These are phyloP conservation scores for Alloscopus bannaensis DNA, from an alignment of 2,888 invertebrate genomes.

Conservation along the genomic window DNA sequence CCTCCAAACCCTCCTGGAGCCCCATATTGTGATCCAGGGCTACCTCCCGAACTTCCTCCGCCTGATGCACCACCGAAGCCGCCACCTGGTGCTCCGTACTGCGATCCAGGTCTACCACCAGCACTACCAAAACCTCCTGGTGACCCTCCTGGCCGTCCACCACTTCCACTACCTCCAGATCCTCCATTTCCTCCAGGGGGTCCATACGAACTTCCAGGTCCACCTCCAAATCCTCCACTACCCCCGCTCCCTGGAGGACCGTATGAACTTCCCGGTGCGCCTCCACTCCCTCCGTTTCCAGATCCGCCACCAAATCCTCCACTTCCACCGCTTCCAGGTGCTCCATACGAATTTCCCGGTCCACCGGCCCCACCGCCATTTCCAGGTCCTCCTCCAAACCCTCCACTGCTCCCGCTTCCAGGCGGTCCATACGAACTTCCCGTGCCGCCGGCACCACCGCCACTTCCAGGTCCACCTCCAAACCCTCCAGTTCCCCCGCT, in stretches of 20 bases:
- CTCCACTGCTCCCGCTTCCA: no score
- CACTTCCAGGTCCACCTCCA: slow-evolving; percentile 24
- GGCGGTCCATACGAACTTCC: no score
- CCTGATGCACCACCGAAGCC: neutral
- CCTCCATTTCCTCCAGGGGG: slow-evolving; percentile 13
- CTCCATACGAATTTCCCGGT: neutral
- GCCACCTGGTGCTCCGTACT: slow-evolving; percentile 22
- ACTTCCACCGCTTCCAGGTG: slow-evolving; percentile 17
- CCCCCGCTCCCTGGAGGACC: no score
- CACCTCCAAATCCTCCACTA: no score
- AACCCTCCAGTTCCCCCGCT: neutral
- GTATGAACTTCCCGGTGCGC: slow-evolving; percentile 10
- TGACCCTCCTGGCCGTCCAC: slow-evolving; percentile 1
- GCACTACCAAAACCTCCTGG: slow-evolving; percentile 14
- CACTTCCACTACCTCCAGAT: slow-evolving; percentile 21
- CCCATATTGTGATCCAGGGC: no score
- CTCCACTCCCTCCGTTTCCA: neutral
- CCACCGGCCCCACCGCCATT: no score
- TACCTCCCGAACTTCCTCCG: neutral
- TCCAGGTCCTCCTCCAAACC: no score
- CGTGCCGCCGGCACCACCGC: slow-evolving; percentile 9
- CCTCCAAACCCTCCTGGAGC: slow-evolving; percentile 1
- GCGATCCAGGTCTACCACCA: slow-evolving; percentile 21
- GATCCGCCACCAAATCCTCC: neutral
- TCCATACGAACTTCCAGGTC: neutral